Percentiles rank a stretch among this genome's conserved stretches.
Evolutionary conservation across 2,113 vertebrate genomes (phyloP).

Genomic region (Typhlomys cinereus): DNA sequence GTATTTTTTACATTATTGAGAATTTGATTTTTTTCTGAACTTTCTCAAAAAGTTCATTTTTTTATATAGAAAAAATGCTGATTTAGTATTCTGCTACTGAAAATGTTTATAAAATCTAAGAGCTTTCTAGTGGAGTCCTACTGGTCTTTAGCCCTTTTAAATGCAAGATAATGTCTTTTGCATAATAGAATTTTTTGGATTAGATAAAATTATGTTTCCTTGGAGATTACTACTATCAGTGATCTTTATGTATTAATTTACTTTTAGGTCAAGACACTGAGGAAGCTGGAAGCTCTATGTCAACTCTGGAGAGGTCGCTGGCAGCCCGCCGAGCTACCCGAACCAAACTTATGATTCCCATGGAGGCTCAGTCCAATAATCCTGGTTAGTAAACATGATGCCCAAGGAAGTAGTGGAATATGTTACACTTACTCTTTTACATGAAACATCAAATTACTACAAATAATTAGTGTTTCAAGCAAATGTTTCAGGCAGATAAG

Average conservation of each 20-base stretch:
- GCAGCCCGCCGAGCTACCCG: constrained; percentile 91
- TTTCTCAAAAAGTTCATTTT: neutral
- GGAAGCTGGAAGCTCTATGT: constrained; percentile 92
- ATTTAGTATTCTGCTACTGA: neutral
- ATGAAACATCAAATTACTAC: neutral
- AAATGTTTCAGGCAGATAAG: neutral
- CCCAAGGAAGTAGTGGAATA: neutral
- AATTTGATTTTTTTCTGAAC: neutral
- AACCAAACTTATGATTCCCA: constrained; percentile 96
- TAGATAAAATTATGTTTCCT: neutral
- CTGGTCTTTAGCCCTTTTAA: neutral
- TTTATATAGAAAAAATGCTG: neutral
- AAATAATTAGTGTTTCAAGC: neutral
- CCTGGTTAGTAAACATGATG: constrained; percentile 86
- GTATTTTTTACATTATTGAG: neutral
- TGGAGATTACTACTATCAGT: neutral
- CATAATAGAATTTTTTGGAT: neutral
- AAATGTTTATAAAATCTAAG: neutral
- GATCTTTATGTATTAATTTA: neutral
- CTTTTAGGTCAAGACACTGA: constrained; percentile 89
- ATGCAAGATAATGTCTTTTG: neutral
- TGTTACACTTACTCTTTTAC: neutral
- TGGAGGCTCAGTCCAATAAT: constrained; percentile 94
- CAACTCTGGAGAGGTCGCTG: constrained; percentile 93
- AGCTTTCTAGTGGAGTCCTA: neutral